phyloP scores from a whole-genome alignment of 2,113 vertebrate species.

The Motacilla alba region DNA sequence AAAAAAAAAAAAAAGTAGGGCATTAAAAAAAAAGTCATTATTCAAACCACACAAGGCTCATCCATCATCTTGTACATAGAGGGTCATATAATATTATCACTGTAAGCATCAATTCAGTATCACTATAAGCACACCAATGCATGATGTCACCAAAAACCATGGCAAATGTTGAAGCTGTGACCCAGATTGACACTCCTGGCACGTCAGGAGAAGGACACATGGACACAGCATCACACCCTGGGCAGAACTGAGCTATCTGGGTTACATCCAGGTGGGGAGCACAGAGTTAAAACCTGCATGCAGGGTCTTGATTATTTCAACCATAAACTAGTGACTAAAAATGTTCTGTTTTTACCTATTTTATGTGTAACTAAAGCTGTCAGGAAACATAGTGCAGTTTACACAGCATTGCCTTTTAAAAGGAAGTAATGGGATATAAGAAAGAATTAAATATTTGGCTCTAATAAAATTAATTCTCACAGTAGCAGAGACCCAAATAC shows the following conservation, averaged over 20 bases:
- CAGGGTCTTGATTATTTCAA: constrained; percentile 23
- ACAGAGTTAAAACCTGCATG: background rate
- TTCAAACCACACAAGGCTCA: constrained; percentile 28
- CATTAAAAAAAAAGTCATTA: constrained; percentile 14
- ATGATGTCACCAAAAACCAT: background rate
- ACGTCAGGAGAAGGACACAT: background rate
- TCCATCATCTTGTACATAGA: background rate
- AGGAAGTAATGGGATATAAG: constrained; percentile 44
- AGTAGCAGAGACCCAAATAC: background rate
- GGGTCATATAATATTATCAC: background rate
- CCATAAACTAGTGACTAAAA: constrained; percentile 42
- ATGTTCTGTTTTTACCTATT: constrained; percentile 22
- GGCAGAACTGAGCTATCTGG: constrained; percentile 1
- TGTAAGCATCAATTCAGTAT: background rate
- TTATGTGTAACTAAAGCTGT: constrained; percentile 51
- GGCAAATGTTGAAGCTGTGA: background rate
- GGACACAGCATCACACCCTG: background rate
- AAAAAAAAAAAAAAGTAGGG: background rate
- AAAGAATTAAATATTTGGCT: constrained; percentile 23
- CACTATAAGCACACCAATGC: background rate
- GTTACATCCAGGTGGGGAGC: background rate
- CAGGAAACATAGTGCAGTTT: constrained; percentile 55
- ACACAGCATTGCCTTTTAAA: constrained; percentile 40
- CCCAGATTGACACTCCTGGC: background rate
- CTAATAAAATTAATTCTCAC: background rate